A percentile compares a stretch with the other conserved stretches of the same genome.
Conservation (phyloP, 2,113 vertebrate species). For the Mirounga angustirostris region DNA sequence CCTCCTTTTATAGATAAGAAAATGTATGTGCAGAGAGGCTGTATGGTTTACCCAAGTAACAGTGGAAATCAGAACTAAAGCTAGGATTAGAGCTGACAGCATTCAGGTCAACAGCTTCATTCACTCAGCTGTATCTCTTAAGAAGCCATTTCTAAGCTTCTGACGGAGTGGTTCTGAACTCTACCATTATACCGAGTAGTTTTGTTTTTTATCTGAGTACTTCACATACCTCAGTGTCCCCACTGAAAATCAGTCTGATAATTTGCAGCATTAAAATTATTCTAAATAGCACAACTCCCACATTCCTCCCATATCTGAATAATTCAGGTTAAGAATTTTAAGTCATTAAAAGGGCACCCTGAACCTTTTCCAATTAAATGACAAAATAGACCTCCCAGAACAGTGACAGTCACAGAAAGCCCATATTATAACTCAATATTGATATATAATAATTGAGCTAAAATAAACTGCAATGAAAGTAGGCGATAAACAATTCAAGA, state of each 20-base stretch:
- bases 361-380: slow-evolving; percentile 44
- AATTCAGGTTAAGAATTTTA: slow-evolving; percentile 38
- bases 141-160: slow-evolving; percentile 26
- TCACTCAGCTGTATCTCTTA: not conserved
- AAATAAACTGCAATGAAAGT: slow-evolving; percentile 15
- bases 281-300: not conserved
- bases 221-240: not conserved
- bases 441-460: slow-evolving; percentile 20
- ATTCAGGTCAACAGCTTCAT: not conserved
- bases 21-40: not conserved
- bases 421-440: slow-evolving; percentile 26
- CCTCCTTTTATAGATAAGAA: slow-evolving; percentile 21
- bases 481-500: slow-evolving; percentile 58
- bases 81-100: not conserved
- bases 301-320: not conserved
- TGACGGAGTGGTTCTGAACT: not conserved
- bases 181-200: not conserved
- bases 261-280: slow-evolving; percentile 40
- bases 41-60: not conserved
- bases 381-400: slow-evolving; percentile 40
- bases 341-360: not conserved
- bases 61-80: not conserved
- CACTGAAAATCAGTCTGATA: not conserved
- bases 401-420: slow-evolving; percentile 35
- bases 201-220: not conserved